These are phyloP conservation scores for Drosophila ustulata DNA, from an alignment of 2,888 invertebrate genomes.

Conservation along the genomic window DNA sequence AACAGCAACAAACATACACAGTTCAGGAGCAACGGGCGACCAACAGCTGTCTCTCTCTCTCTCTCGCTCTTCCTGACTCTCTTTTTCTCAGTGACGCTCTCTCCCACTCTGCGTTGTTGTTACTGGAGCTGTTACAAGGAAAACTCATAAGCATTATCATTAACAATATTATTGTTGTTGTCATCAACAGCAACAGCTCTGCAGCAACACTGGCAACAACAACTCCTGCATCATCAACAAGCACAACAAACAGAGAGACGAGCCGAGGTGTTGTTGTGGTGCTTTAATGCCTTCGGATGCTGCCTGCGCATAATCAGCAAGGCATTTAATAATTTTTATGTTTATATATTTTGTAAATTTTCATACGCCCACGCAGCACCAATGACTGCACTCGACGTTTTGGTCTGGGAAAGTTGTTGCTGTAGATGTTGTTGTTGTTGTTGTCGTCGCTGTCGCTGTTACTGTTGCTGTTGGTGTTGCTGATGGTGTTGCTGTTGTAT, in stretches of 20 bases:
- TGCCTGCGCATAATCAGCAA: slow-evolving; percentile 78
- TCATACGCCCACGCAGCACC: slow-evolving; percentile 64
- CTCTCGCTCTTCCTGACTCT: neutral
- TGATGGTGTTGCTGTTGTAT: slow-evolving; percentile 36
- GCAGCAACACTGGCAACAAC: slow-evolving; percentile 39
- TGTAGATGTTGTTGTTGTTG: slow-evolving; percentile 39
- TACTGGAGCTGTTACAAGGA: slow-evolving; percentile 61
- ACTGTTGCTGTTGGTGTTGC: slow-evolving; percentile 30
- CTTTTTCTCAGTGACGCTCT: neutral
- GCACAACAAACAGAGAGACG: slow-evolving; percentile 60
- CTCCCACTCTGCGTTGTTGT: slow-evolving; percentile 21
- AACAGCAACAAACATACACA: slow-evolving; percentile 29
- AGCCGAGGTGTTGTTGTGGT: slow-evolving; percentile 12
- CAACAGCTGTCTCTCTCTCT: slow-evolving; percentile 19
- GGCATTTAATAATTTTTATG: slow-evolving; percentile 79
- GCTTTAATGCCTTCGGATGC: slow-evolving; percentile 20
- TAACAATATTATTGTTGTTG: slow-evolving; percentile 83
- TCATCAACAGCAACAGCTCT: slow-evolving; percentile 57
- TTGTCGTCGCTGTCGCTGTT: slow-evolving; percentile 34
- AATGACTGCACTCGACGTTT: neutral
- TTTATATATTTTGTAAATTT: slow-evolving; percentile 67
- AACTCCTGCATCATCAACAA: slow-evolving; percentile 64
- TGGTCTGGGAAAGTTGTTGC: slow-evolving; percentile 66
- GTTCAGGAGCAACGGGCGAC: slow-evolving; percentile 25
- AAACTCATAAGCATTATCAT: slow-evolving; percentile 82